Conservation (phyloP, 1,140 invertebrate species). For the Bacillus rossius region DNA sequence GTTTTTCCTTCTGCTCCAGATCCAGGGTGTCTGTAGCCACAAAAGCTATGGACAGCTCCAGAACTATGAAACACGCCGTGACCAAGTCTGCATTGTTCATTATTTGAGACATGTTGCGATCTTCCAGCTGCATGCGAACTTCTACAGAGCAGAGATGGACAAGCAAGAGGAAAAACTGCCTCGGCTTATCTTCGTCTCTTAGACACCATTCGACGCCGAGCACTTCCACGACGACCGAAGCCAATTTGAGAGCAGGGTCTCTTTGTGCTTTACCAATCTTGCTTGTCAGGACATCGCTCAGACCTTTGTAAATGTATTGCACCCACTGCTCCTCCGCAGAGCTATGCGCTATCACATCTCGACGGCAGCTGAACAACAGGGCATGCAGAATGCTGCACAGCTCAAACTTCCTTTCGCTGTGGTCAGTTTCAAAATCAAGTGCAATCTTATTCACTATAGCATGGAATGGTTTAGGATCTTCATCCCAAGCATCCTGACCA, state of each 20-base stretch:
- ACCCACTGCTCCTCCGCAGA: conserved; percentile 69
- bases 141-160: conserved; percentile 86
- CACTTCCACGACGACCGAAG: conserved; percentile 70
- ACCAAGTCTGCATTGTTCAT: conserved; percentile 68
- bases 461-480: conserved; percentile 64
- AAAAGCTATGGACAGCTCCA: conserved; percentile 75
- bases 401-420: conserved; percentile 83
- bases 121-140: conserved; percentile 87
- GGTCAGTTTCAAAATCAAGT: conserved; percentile 80
- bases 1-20: conserved; percentile 84
- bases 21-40: conserved; percentile 76
- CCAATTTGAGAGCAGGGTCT: conserved; percentile 78
- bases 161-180: conserved; percentile 75
- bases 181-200: conserved; percentile 68
- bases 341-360: conserved; percentile 52
- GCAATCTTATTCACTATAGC: conserved; percentile 77
- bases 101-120: conserved; percentile 68
- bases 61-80: conserved; percentile 73
- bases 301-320: conserved; percentile 66
- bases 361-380: conserved; percentile 65
- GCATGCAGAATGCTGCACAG: conserved; percentile 68
- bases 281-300: conserved; percentile 75
- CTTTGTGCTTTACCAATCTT: conserved; percentile 83
- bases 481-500: conserved; percentile 65
- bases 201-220: conserved; percentile 82